Evolutionary conservation across 2,888 invertebrate species (phyloP), one percentile per base, ranked within the genome.

Genomic region (Gastrophysa polygoni): DNA sequence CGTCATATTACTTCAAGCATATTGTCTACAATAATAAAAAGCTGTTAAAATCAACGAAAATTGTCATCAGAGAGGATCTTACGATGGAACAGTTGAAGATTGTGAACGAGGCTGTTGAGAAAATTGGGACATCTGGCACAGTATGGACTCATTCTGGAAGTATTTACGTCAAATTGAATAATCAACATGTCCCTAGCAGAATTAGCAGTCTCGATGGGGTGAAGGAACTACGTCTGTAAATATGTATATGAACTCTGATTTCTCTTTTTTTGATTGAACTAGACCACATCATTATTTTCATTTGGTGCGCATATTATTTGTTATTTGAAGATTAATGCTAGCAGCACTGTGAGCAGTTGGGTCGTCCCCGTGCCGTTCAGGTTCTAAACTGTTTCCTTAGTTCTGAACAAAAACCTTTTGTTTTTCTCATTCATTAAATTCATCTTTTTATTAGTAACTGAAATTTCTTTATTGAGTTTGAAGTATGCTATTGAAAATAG

Each of bases 121-220:
- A 46, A 46, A 14, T 44, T 28, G 55, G 55, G 16, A 44, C 21
- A 28, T 24, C 28, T 8, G 55, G 21, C 5, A 20, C 24, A 24
- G 44, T 55, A 24, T 55, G 55, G 55, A 55, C 55, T 44, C 44
- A 55, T 24, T 55, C 55, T 44, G 55, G 55, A 43, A 54, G n/a
- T 16, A 46, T 55, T 24, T 55, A 24, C 24, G 44, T 55, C 46
- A 55, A 55, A 28, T 44, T 55, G n/a, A 43, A 46, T 44, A 55
- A 44, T 28, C 46, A 55, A 28, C 44, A 44, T 3, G 16, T 10
- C n/a, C 5, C 44, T 10, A 46, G 11, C 18, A 38, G 38, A 43
- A 44, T 55, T 28, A 16, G 28, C 20, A 54, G 43, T 54, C 20
- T 54, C n/a, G 54, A 54, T 43, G 43, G 10, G 18, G 20, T 48